These are phyloP conservation scores for Lepetodrilus schrolli DNA, from an alignment of 2,888 invertebrate species.

Conservation along the genomic window DNA sequence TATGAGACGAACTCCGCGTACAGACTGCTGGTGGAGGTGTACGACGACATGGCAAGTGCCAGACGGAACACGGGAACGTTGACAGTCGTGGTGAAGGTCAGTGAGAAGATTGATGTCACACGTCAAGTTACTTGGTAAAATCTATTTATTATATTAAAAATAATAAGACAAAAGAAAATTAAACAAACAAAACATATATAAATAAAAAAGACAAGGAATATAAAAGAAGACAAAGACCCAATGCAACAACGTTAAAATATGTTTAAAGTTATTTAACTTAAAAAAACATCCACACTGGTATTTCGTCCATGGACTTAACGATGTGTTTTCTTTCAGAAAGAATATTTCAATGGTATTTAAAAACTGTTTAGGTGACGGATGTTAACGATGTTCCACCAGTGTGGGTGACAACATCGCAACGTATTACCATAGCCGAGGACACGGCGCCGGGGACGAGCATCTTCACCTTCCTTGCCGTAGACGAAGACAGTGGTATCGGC, in stretches of 20 bases:
- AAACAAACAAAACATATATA: too few species aligned
- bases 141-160: background rate
- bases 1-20: constrained; percentile 46
- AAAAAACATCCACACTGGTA: too few species aligned
- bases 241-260: too few species aligned
- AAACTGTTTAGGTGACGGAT: background rate
- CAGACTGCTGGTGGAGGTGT: constrained; percentile 47
- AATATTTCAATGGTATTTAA: background rate
- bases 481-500: constrained; percentile 46
- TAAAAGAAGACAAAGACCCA: too few species aligned
- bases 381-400: background rate
- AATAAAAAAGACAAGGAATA: too few species aligned
- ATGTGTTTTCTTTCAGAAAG: too few species aligned
- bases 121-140: background rate
- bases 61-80: constrained; percentile 79
- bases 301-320: too few species aligned
- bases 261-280: too few species aligned
- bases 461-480: background rate
- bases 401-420: background rate
- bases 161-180: too few species aligned
- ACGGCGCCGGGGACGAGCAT: background rate
- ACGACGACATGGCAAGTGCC: constrained; percentile 41
- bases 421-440: background rate
- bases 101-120: background rate
- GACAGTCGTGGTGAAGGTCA: constrained; percentile 79